phyloP scores from a whole-genome alignment of 2,888 invertebrate species.

The Odontocolon sp. region DNA sequence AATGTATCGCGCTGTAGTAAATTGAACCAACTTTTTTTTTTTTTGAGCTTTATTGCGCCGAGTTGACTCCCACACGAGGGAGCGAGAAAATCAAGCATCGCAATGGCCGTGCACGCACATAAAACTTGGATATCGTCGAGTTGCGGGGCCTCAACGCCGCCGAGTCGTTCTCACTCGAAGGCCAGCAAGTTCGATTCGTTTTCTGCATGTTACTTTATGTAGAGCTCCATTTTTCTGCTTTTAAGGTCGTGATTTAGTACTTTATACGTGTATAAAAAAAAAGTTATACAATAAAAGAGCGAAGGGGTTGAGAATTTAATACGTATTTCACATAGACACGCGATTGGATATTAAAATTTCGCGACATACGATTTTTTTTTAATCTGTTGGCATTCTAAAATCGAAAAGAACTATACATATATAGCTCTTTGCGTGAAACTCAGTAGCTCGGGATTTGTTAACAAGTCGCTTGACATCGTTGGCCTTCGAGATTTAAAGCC shows the following conservation, averaged over 20 bases:
- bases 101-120: constrained; percentile 12
- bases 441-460: too few species aligned
- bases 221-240: not conserved
- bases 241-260: not conserved
- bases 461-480: not conserved
- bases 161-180: constrained; percentile 27
- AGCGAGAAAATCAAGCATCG: not conserved
- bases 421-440: too few species aligned
- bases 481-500: not conserved
- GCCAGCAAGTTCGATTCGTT: constrained; percentile 16
- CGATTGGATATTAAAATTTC: too few species aligned
- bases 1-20: not conserved
- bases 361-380: too few species aligned
- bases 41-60: not conserved
- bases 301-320: too few species aligned
- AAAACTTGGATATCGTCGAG: constrained; percentile 1
- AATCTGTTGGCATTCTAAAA: too few species aligned
- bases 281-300: not conserved
- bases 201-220: not conserved
- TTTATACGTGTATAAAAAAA: too few species aligned
- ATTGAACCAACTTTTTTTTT: not conserved
- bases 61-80: constrained; percentile 10
- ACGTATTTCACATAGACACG: too few species aligned
- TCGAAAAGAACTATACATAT: too few species aligned
- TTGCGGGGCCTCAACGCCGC: not conserved